These are phyloP conservation scores for Esox masquinongy DNA, from an alignment of 2,797 vertebrate genomes.

Conservation along the genomic window DNA sequence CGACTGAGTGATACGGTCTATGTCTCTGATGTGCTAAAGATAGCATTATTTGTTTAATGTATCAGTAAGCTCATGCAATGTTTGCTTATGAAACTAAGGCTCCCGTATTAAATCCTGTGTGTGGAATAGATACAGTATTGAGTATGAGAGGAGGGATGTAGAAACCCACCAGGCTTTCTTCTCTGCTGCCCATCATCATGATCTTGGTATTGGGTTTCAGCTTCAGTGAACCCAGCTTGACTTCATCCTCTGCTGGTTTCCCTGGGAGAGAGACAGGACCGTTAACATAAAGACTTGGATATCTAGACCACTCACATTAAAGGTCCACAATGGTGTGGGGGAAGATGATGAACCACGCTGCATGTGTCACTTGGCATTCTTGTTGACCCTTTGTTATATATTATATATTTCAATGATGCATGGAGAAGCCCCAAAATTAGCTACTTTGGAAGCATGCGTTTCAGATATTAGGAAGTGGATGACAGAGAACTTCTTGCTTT, in stretches of 20 bases:
- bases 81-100: too few species aligned
- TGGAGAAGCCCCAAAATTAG: too few species aligned
- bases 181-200: slow-evolving; percentile 99
- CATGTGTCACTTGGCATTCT: too few species aligned
- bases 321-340: neutral
- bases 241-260: slow-evolving; percentile 93
- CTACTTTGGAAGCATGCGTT: too few species aligned
- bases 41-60: neutral
- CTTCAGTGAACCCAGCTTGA: slow-evolving; percentile 94
- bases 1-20: neutral
- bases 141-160: neutral
- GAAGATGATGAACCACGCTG: too few species aligned
- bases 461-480: too few species aligned
- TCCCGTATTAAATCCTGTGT: too few species aligned
- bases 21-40: neutral
- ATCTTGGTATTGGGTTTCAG: slow-evolving; percentile 99
- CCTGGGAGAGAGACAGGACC: slow-evolving; percentile 71
- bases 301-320: neutral
- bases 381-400: too few species aligned
- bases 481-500: too few species aligned
- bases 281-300: neutral
- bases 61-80: too few species aligned
- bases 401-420: too few species aligned
- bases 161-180: slow-evolving; percentile 90
- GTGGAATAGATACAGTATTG: too few species aligned